These are phyloP conservation scores for Neoascia interrupta DNA, from an alignment of 2,888 invertebrate species.

Conservation along the genomic window DNA sequence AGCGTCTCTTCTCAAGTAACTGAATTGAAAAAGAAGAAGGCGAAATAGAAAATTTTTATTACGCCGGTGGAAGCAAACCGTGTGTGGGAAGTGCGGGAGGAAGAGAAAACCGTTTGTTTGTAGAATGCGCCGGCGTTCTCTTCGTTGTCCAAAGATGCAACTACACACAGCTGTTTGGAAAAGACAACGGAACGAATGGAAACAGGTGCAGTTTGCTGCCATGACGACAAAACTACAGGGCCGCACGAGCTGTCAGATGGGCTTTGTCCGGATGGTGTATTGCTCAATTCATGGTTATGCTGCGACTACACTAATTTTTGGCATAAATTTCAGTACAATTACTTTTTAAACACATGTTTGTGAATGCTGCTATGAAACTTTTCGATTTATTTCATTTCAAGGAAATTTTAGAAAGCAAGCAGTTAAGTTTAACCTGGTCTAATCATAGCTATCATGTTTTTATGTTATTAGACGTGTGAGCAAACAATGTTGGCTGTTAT, in stretches of 20 bases:
- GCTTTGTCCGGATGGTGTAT: conserved; percentile 11
- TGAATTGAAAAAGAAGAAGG: conserved; percentile 68
- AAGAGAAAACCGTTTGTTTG: conserved; percentile 22
- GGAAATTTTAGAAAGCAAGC: too few relatives aligned
- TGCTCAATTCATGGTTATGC: too few relatives aligned
- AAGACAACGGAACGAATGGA: conserved; percentile 44
- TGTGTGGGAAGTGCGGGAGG: conserved; percentile 25
- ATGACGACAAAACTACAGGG: conserved; percentile 14
- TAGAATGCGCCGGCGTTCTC: conserved; percentile 60
- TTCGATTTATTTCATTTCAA: too few relatives aligned
- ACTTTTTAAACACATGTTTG: too few relatives aligned
- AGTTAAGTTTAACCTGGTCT: too few relatives aligned
- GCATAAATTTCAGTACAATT: too few relatives aligned
- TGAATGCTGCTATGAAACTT: too few relatives aligned
- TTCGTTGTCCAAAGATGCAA: conserved; percentile 32
- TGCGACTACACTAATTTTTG: too few relatives aligned
- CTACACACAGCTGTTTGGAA: conserved; percentile 53
- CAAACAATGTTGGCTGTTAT: too few relatives aligned
- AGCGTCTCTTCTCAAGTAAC: conserved; percentile 69
- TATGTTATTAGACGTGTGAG: too few relatives aligned
- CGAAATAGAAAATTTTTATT: conserved; percentile 66
- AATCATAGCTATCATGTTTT: too few relatives aligned
- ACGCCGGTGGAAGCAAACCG: conserved; percentile 26
- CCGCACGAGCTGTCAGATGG: background rate
- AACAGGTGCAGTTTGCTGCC: conserved; percentile 10